phyloP scores from a whole-genome alignment of 2,113 vertebrate species.

The Sebastes schlegelii region DNA sequence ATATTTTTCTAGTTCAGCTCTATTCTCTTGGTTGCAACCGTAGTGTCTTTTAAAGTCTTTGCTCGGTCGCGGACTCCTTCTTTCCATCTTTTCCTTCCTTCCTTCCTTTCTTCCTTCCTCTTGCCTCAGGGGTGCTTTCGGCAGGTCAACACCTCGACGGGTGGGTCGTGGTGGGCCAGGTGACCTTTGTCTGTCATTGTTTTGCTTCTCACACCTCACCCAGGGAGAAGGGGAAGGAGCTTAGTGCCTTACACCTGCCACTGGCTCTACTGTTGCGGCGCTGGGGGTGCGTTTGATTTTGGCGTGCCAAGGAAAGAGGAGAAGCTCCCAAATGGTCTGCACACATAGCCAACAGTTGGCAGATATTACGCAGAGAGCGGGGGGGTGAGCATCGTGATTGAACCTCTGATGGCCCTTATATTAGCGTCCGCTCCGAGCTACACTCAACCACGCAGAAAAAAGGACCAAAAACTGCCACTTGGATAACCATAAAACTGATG shows the following conservation, averaged over 20 bases:
- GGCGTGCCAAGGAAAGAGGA: constrained; percentile 40
- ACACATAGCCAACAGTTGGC: constrained; percentile 15
- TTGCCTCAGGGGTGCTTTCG: constrained; percentile 58
- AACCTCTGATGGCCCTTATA: constrained; percentile 6
- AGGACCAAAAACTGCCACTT: constrained; percentile 16
- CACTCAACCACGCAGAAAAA: not conserved
- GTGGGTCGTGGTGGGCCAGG: constrained; percentile 71
- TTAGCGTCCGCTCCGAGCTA: not conserved
- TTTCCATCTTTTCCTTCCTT: constrained; percentile 2
- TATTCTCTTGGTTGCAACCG: not conserved
- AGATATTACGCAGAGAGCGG: constrained; percentile 8
- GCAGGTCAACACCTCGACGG: constrained; percentile 76
- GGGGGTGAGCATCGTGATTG: not conserved
- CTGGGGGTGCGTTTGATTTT: constrained; percentile 20
- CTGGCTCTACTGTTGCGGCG: constrained; percentile 39
- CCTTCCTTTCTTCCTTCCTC: constrained; percentile 19
- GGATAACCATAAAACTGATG: constrained; percentile 31
- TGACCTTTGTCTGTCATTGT: constrained; percentile 84
- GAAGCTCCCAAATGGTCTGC: constrained; percentile 11
- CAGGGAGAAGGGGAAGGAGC: constrained; percentile 75
- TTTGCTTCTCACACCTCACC: constrained; percentile 80
- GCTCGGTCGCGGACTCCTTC: not conserved
- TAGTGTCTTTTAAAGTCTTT: not conserved
- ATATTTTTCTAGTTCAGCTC: too few species aligned
- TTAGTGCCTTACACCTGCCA: constrained; percentile 77